Evolutionary conservation across 2,888 invertebrate genomes (phyloP), one percentile per base, ranked within the genome.

Genomic region (Romanomermis culicivorax): DNA sequence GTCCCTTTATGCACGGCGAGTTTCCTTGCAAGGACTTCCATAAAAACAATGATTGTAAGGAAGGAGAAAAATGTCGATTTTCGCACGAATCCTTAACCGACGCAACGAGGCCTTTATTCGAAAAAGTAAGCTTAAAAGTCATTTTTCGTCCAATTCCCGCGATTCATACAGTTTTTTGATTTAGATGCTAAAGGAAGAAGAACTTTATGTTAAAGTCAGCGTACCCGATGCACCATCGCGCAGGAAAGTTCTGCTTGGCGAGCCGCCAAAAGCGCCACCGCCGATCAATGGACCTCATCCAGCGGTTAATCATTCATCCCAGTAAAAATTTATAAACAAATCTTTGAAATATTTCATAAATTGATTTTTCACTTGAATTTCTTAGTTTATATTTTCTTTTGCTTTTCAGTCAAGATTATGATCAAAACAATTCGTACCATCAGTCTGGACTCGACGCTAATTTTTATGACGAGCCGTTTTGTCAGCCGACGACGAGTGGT

Each of bases 41-140:
- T 58, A 63, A 62, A 52, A 64, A 64, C 29, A 60, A 62, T 42
- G 60, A 62, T 42, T 53, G 51, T 26, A 67, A 64, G 53, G 51
- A 55, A n/a, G 60, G 60, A 14, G 64, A 65, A 23, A 62, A 60
- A 23, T 67, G 67, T 55, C 60, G 59, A 7, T 67, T 58, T 55
- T 66, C 66, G 24, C 67, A 67, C 56, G 59, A 60, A 49, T 64
- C 65, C 7, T 58, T 67, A 25, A 63, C 63, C 43, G 67, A 68
- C 17, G 63, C 61, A 55, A 65, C 66, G 1, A 56, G 59, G 14
- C 61, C 63, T 11, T 57, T 67, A 26, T 61, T 63, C 51, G 66
- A 68, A 26, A 60, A 62, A 55, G 61, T 61, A 51, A 53, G 49
- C 7, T 17, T 45, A 29, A 23, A 25, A 7, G n/a, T n/a, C n/a